Evolutionary conservation across 2,113 vertebrate genomes (phyloP).

Genomic region (Jaculus jaculus): DNA sequence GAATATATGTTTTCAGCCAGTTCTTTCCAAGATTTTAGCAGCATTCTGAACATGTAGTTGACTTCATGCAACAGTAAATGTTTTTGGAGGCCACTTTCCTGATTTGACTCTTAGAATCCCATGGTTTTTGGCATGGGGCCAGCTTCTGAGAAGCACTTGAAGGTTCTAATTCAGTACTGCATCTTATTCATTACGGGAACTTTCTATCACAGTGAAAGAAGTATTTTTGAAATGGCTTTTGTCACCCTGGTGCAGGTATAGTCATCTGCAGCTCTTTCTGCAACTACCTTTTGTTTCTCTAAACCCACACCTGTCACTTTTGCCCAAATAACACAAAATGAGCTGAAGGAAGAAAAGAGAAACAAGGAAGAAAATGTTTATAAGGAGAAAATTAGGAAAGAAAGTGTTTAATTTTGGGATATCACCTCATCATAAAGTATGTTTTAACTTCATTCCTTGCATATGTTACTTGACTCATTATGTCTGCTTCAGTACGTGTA

Average conservation of each 20-base stretch:
- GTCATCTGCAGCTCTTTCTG: neutral
- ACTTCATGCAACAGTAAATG: neutral
- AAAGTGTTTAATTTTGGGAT: neutral
- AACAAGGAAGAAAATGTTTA: neutral
- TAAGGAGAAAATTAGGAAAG: neutral
- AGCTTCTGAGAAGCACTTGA: neutral
- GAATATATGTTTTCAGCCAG: neutral
- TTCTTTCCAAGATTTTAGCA: constrained; percentile 14
- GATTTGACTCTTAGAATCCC: neutral
- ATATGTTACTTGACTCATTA: neutral
- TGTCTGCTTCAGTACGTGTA: neutral
- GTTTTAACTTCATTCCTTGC: neutral
- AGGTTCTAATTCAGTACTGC: neutral
- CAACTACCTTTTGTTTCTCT: neutral
- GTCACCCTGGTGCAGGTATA: neutral
- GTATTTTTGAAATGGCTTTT: neutral
- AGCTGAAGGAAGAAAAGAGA: neutral
- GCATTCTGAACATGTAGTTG: neutral
- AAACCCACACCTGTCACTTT: neutral
- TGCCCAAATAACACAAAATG: neutral
- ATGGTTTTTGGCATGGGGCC: neutral
- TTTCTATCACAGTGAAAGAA: neutral
- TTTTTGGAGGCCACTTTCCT: neutral
- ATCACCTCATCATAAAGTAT: neutral
- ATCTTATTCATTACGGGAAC: neutral